Conservation (phyloP, 2,113 vertebrate genomes). For the Vicugna pacos region DNA sequence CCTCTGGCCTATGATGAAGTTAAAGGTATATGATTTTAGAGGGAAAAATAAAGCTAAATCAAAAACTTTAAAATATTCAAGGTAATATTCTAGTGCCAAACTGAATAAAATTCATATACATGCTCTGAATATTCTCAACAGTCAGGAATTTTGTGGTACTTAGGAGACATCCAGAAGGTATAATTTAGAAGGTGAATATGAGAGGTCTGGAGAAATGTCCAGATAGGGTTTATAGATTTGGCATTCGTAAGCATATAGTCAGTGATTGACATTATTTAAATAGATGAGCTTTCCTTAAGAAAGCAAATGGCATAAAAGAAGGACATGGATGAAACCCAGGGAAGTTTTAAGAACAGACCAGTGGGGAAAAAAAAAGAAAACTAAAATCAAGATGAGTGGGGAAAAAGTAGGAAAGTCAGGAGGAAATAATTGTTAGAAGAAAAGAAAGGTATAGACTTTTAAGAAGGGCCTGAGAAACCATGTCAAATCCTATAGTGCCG, state of each 20-base stretch:
- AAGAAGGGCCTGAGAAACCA: neutral
- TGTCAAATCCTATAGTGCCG: neutral
- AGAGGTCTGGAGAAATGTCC: neutral
- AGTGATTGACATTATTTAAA: neutral
- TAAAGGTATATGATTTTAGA: slow-evolving; percentile 22
- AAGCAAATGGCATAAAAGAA: neutral
- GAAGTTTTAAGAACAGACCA: neutral
- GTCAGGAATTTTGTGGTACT: neutral
- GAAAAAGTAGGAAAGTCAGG: neutral
- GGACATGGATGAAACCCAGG: neutral
- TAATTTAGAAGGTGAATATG: slow-evolving; percentile 10
- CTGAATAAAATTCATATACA: neutral
- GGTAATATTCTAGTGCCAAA: slow-evolving; percentile 42
- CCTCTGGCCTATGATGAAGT: slow-evolving; percentile 40
- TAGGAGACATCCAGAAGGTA: neutral
- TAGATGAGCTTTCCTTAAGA: neutral
- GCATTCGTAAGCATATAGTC: neutral
- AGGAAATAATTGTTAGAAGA: neutral
- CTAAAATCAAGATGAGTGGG: neutral
- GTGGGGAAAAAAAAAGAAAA: neutral
- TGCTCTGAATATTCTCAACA: slow-evolving; percentile 3
- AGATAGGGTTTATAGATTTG: neutral
- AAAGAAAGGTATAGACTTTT: neutral
- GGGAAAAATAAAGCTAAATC: slow-evolving; percentile 57
- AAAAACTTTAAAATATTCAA: slow-evolving; percentile 59